Base-by-base conservation (phyloP, 2,113 vertebrate species). In the Diphyllodes magnificus region DNA sequence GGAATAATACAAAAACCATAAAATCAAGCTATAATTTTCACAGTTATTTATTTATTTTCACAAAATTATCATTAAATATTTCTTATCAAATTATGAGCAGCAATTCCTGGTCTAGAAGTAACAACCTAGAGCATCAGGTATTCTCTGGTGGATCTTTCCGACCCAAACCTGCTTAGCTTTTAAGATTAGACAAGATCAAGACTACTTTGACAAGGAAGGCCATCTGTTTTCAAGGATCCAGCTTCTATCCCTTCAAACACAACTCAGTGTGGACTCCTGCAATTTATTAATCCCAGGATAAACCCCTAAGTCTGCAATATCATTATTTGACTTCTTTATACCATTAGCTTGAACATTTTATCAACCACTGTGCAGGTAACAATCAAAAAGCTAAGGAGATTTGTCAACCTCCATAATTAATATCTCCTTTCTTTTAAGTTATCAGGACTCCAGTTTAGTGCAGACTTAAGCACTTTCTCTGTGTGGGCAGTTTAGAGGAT, bases 271-370 rank as follows among this genome's bases (percentile, higher is more conserved):
- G 63, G 91, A 91, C 70, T 97, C 89, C 77, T 82, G 85, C 92
- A 94, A 95, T 97, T 92, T 92, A 95, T 95, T 96, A 96, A 97
- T 95, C 93, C 94, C 84, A 85, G 89, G 93, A 96, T 97, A 97
- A 97, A 95, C 81, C 86, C 89, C 61, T 95, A 95, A 95, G 50
- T 90, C 94, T 92, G 87, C 86, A 97, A 92, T 94, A 95, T 95
- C 84, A 82, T 96, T 93, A 91, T 96, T 93, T 94, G 81, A 87
- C 87, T 96, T 92, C 78, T 93, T 97, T 91, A 87, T 95, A 89
- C 81, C 66, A 89, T 93, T 95, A 95, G 87, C 81, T 85, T 57
- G 73, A 95, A 91, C 95, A 85, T 91, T 95, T 95, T 95, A 95
- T 97, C 95, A 95, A 89, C 94, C 2, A 7, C 96, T 95, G 86